A percentile compares a stretch with the other conserved stretches of the same genome.
phyloP scores from a whole-genome alignment of 35 echinoderm and acorn worm genomes.

The Chiridota heheva region DNA sequence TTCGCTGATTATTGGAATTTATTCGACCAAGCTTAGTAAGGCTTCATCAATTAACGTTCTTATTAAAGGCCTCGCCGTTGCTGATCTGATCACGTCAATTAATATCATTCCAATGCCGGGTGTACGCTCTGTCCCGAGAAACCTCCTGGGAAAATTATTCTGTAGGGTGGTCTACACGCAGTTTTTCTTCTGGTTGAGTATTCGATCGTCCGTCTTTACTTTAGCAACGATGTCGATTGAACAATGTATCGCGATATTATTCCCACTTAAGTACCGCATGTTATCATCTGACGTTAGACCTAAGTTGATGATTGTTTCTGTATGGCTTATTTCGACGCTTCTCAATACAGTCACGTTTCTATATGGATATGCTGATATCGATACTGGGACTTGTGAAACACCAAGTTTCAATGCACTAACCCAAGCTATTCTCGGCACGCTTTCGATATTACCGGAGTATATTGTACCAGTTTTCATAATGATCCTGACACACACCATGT shows the following conservation, averaged over 20 bases:
- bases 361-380: constrained; percentile 5
- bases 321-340: constrained; percentile 43
- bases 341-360: constrained; percentile 45
- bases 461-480: constrained; percentile 55
- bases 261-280: constrained; percentile 41
- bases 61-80: constrained; percentile 57
- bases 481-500: constrained; percentile 38
- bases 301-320: background rate
- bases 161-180: constrained; percentile 59
- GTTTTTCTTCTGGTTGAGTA: constrained; percentile 71
- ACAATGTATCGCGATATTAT: constrained; percentile 60
- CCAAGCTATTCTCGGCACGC: constrained; percentile 39
- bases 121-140: background rate
- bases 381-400: constrained; percentile 13
- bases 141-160: constrained; percentile 26
- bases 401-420: background rate
- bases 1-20: constrained; percentile 18
- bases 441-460: constrained; percentile 57
- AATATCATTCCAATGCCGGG: constrained; percentile 45
- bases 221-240: constrained; percentile 60
- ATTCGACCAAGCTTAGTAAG: constrained; percentile 24
- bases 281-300: constrained; percentile 41
- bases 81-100: constrained; percentile 70
- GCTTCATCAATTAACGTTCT: constrained; percentile 38
- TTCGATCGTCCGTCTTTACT: constrained; percentile 73